A percentile compares a stretch with the other conserved stretches of the same genome.
These are phyloP conservation scores for Lathamus discolor DNA, from an alignment of 2,113 vertebrate species.

Conservation along the genomic window DNA sequence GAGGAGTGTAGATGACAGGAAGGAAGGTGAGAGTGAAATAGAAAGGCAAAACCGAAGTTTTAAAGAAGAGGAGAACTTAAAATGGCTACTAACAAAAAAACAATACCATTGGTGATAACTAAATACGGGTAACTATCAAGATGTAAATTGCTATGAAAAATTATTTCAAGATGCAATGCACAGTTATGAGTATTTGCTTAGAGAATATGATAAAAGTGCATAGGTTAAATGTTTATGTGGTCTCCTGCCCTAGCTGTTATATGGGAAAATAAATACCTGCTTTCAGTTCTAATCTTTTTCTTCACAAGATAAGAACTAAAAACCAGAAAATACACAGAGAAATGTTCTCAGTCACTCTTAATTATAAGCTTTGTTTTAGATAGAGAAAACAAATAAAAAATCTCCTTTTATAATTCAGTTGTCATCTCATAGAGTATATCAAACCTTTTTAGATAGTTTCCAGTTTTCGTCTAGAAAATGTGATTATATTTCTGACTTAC, in stretches of 20 bases:
- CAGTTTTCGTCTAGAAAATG: not conserved
- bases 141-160: not conserved
- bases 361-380: not conserved
- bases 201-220: not conserved
- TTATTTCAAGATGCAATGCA: not conserved
- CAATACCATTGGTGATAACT: not conserved
- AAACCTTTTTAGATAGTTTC: not conserved
- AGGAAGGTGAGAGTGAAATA: not conserved
- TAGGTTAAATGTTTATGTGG: not conserved
- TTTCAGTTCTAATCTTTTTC: not conserved
- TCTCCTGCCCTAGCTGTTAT: not conserved
- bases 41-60: not conserved
- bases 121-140: not conserved
- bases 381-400: not conserved
- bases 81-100: not conserved
- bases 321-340: not conserved
- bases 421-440: not conserved
- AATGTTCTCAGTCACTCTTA: not conserved
- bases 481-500: not conserved
- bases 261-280: not conserved
- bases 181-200: not conserved
- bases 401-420: not conserved
- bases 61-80: not conserved
- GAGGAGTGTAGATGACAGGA: rapidly evolving
- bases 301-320: not conserved